Conservation (phyloP, 2,888 invertebrate genomes). For the Elysia crispata region DNA sequence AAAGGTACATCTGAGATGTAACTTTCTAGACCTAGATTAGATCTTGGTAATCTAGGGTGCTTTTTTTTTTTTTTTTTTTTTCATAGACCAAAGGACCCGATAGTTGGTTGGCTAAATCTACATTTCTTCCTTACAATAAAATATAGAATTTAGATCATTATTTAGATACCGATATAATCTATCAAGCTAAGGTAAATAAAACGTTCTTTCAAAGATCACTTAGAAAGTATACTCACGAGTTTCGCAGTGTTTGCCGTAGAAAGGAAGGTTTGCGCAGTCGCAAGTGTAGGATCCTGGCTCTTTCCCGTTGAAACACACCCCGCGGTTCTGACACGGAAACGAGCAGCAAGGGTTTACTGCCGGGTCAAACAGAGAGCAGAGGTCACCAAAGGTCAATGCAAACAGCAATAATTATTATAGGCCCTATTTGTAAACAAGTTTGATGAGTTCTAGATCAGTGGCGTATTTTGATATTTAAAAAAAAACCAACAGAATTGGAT, state of each 20-base stretch:
- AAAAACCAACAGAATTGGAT: background rate
- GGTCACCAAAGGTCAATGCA: background rate
- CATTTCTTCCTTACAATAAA: too few species aligned
- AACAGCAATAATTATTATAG: too few species aligned
- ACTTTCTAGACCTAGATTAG: too few species aligned
- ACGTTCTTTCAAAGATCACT: too few species aligned
- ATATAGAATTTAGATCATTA: too few species aligned
- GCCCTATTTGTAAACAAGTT: background rate
- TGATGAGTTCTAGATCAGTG: background rate
- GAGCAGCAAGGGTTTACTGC: conserved; percentile 76
- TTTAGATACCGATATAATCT: too few species aligned
- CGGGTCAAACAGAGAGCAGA: background rate
- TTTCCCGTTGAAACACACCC: conserved; percentile 72
- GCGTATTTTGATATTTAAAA: background rate
- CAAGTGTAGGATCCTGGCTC: conserved; percentile 71
- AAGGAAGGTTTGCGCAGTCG: conserved; percentile 75
- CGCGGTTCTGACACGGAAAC: conserved; percentile 77
- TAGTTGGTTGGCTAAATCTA: too few species aligned
- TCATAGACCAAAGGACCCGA: too few species aligned
- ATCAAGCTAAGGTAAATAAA: too few species aligned
- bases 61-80: too few species aligned
- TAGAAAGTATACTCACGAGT: conserved; percentile 66
- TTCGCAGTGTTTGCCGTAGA: conserved; percentile 75
- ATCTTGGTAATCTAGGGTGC: too few species aligned
- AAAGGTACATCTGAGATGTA: too few species aligned